Evolutionary conservation across 2,888 invertebrate genomes (phyloP), one percentile per base, ranked within the genome.

Genomic region (Cheilosia variabilis): DNA sequence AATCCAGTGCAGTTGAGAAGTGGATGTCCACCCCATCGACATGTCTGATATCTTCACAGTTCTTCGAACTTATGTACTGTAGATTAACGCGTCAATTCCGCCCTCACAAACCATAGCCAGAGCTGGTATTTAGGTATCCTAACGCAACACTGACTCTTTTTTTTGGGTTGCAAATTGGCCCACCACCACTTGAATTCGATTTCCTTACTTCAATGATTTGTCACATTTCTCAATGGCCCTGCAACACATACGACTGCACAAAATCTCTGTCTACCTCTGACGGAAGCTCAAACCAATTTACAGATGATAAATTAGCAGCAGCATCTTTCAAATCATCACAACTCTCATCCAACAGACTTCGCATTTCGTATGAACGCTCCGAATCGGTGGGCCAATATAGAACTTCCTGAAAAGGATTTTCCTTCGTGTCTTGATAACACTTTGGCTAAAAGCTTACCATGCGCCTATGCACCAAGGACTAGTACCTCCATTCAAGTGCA

Each of bases 321-420:
- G 75, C 73, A 75, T 79, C 73, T 84, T 84, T 83, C 79, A 34
- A 73, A 84, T 79, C 83, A 79, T 75, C 27, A 84, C 2, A 79
- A 73, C 57, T 65, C 69, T 68, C 68, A 62, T 69, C 41, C 68
- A 58, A 37, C 55, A 73, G 73, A 60, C 83, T 57, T 79, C 83
- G 63, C 63, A 75, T 68, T 83, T 75, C 68, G 75, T 75, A 55
- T 65, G 45, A 55, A 55, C 79, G 73, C 65, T 63, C 73, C 73
- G 78, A 69, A 79, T 79, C 79, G 69, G 41, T 65, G 73, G 63
- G 55, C 73, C 79, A 87, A 83, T 80, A 80, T 78, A 75, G 47
- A 77, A 77, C 73, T 82, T 86, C 65, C 47, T 75, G 63, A 13
- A 17, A 65, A 58, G 73, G 79, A 76, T 66, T 75, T 31, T 75